phyloP scores from a whole-genome alignment of 2,113 vertebrate genomes.

The Melanotaenia duboulayi region DNA sequence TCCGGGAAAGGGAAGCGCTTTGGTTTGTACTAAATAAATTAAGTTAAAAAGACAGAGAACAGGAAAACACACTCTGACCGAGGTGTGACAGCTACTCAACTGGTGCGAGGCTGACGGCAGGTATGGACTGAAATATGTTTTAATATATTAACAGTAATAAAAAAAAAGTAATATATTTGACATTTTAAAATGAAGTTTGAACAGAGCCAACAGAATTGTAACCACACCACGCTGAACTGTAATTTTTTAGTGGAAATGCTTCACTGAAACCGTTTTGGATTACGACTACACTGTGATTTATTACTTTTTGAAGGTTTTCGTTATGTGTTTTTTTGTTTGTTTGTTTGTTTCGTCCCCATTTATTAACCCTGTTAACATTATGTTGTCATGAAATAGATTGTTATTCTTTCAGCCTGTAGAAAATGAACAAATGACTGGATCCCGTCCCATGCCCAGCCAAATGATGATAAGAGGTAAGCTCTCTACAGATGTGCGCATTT shows the following conservation, averaged over 20 bases:
- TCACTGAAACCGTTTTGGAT: slow-evolving; percentile 19
- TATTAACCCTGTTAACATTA: background rate
- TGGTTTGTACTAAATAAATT: background rate
- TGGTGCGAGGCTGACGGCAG: slow-evolving; percentile 35
- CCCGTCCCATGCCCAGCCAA: slow-evolving; percentile 12
- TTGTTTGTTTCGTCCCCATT: too few relatives aligned
- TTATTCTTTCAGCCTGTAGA: slow-evolving; percentile 26
- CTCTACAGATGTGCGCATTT: background rate
- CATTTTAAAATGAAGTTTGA: background rate
- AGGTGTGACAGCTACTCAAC: slow-evolving; percentile 25
- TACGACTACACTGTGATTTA: background rate
- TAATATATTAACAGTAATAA: background rate
- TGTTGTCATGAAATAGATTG: background rate
- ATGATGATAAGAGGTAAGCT: slow-evolving; percentile 76
- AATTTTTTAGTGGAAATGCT: slow-evolving; percentile 28
- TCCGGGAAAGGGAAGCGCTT: slow-evolving; percentile 72
- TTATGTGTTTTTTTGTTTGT: background rate
- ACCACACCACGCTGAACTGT: background rate
- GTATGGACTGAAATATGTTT: slow-evolving; percentile 31
- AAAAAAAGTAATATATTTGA: background rate
- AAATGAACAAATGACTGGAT: slow-evolving; percentile 63
- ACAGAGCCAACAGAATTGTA: background rate
- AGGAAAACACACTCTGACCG: slow-evolving; percentile 16
- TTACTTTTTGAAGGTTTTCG: too few relatives aligned
- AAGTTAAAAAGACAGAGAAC: slow-evolving; percentile 9